Evolutionary conservation across 2,888 invertebrate genomes (phyloP).

Genomic region (Zygaena filipendulae): DNA sequence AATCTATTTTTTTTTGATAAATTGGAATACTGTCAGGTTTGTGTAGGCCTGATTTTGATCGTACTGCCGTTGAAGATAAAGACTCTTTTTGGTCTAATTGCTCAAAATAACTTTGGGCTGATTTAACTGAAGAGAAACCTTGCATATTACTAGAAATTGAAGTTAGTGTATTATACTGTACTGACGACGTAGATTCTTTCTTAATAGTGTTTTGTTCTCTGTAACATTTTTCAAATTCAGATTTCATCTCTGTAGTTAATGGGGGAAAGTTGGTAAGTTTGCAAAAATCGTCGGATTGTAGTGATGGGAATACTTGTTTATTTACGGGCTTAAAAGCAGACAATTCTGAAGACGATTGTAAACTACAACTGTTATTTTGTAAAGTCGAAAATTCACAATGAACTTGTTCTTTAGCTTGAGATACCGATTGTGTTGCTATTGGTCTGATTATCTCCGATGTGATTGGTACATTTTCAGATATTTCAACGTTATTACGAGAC

Average conservation of each 20-base stretch:
- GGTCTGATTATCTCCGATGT: slow-evolving; percentile 39
- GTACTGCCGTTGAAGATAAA: slow-evolving; percentile 35
- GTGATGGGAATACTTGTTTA: slow-evolving; percentile 49
- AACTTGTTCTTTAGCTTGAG: slow-evolving; percentile 30
- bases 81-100: slow-evolving; percentile 48
- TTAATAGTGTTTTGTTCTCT: background rate
- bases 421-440: slow-evolving; percentile 38
- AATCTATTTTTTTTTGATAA: slow-evolving; percentile 73
- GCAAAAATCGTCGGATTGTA: slow-evolving; percentile 42
- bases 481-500: no score
- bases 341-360: slow-evolving; percentile 45
- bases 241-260: slow-evolving; percentile 42
- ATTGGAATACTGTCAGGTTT: slow-evolving; percentile 72
- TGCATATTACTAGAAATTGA: slow-evolving; percentile 15
- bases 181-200: background rate
- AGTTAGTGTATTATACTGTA: no score
- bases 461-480: slow-evolving; percentile 52
- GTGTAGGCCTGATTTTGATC: slow-evolving; percentile 66
- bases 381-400: slow-evolving; percentile 38
- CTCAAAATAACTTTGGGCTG: slow-evolving; percentile 49
- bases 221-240: slow-evolving; percentile 36
- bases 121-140: slow-evolving; percentile 43
- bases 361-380: slow-evolving; percentile 47
- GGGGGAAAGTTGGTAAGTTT: slow-evolving; percentile 41
- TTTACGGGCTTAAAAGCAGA: slow-evolving; percentile 61